Evolutionary conservation across 2,113 vertebrate genomes (phyloP).

Genomic region (Paradoxurus hermaphroditus): DNA sequence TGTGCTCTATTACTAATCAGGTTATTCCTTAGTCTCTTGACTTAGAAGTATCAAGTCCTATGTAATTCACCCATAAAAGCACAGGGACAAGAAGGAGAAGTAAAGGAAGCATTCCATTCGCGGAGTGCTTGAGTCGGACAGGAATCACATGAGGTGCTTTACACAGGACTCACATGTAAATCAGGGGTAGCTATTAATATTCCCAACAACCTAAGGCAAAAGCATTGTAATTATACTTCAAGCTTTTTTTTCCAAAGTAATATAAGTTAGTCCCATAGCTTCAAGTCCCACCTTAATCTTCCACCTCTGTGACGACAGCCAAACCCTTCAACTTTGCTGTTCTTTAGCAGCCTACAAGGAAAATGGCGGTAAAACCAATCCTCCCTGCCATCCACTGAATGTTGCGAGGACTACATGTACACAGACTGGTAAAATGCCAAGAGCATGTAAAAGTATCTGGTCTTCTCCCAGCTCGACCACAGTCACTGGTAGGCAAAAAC

Average conservation of each 20-base stretch:
- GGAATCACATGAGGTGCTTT: not conserved
- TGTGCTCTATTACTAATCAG: not conserved
- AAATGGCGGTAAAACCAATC: not conserved
- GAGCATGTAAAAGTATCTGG: not conserved
- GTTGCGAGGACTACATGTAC: not conserved
- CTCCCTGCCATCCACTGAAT: not conserved
- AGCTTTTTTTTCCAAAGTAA: not conserved
- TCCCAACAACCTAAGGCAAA: not conserved
- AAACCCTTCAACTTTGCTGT: not conserved
- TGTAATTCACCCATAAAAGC: not conserved
- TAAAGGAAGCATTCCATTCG: conserved; percentile 1
- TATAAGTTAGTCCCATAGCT: not conserved
- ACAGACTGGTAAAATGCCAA: not conserved
- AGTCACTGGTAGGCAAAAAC: not conserved
- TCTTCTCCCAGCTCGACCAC: not conserved
- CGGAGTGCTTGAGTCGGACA: not conserved
- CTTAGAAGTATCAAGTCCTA: not conserved
- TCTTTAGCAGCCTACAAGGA: not conserved
- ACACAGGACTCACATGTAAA: not conserved
- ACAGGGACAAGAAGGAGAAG: not conserved
- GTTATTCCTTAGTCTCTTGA: not conserved
- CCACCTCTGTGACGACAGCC: not conserved
- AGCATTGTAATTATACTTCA: not conserved
- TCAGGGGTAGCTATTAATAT: not conserved
- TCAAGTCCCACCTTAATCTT: not conserved